Evolutionary conservation across 2,888 invertebrate species (phyloP), one percentile per base, ranked within the genome.

Genomic region (Dioctria linearis): DNA sequence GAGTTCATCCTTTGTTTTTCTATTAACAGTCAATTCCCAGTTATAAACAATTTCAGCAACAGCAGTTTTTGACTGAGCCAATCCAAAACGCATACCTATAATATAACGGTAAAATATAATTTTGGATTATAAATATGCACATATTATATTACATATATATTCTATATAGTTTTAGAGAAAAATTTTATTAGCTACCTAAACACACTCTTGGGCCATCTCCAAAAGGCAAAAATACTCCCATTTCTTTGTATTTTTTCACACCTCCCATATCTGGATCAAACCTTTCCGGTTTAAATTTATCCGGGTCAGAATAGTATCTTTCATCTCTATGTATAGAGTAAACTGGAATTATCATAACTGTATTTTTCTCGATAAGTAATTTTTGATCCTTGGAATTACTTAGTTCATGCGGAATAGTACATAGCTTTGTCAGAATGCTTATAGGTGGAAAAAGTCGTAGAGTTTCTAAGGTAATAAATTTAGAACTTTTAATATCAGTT

Each of bases 281-380:
- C 67, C 91, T 85, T 81, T 90, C 90, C 0, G 91, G 91, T 83
- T 91, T 89, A 83, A 91, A 92, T 83, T 86, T 88, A 1, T 90
- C 87, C 0, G 91, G 91, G 13, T 91, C 85, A 0, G 90, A 89
- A 84, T 87, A 91, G 83, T 89, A 88, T 6, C 89, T 85, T 2
- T 89, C 87, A 85, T 91, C 90, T 49, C 86, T 86, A 79, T 91
- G 91, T 9, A 91, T 65, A n/a, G 78, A 82, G 49, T 83, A 82
- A 3, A 83, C 13, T 3, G 85, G 84, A 46, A 86, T 83, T 54
- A 83, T 49, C n/a, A 84, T 81, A 25, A 84, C 81, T 63, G 84
- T 83, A 42, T 83, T 84, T n/a, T 79, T 79, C 8, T 82, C 61
- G 13, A 85, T 39, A 65, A 78, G 61, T 1, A 84, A 43, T 42